Conservation (phyloP, 2,888 invertebrate species). For the Periphyllus acericola region DNA sequence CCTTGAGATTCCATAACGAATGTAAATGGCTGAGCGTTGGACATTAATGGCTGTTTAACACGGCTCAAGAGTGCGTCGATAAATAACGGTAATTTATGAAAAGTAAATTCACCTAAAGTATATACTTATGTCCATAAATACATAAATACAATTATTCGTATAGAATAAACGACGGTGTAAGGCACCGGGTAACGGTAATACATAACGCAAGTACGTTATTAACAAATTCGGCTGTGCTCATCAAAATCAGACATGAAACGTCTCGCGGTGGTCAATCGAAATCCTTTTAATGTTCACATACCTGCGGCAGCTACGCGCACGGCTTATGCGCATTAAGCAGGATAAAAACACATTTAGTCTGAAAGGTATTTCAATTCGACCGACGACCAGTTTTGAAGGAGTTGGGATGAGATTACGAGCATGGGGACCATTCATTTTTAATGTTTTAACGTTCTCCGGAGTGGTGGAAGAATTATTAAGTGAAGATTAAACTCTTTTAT, state of each 20-base stretch:
- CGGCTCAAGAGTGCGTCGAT: background rate
- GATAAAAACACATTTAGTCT: constrained; percentile 40
- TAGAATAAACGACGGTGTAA: background rate
- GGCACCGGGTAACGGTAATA: background rate
- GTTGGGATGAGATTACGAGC: constrained; percentile 19
- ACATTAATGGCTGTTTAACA: constrained; percentile 13
- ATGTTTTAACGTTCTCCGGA: constrained; percentile 35
- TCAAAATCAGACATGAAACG: background rate
- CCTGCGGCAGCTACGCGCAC: background rate
- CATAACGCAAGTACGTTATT: background rate
- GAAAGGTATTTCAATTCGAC: constrained; percentile 47
- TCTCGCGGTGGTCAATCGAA: constrained; percentile 13
- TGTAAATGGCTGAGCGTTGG: constrained; percentile 12
- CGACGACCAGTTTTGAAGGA: too few relatives aligned
- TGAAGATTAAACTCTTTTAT: constrained; percentile 57
- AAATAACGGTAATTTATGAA: constrained; percentile 46
- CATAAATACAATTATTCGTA: too few relatives aligned
- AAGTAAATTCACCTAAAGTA: background rate
- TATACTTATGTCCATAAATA: background rate
- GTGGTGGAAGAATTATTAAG: constrained; percentile 36
- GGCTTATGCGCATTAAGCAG: constrained; percentile 14
- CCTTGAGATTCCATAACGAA: background rate
- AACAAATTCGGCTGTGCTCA: constrained; percentile 11
- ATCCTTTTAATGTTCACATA: constrained; percentile 30
- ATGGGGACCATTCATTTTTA: constrained; percentile 41